Base-by-base conservation (phyloP, 1,140 invertebrate species). In the Drosophila repleta region DNA sequence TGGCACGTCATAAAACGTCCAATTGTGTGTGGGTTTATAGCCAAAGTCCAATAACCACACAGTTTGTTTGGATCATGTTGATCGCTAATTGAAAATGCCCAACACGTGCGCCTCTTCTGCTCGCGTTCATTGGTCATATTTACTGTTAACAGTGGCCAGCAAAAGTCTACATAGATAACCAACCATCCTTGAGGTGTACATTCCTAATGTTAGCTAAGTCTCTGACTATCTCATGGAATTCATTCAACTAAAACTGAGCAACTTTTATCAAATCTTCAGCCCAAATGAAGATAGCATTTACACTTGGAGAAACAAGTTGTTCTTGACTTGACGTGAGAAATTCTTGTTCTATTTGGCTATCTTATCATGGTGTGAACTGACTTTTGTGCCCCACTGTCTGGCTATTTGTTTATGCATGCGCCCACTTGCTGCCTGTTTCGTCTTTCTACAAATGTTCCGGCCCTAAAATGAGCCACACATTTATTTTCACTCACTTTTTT, bases 81-180 rank as follows among this genome's bases (percentile, higher is more conserved):
- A 87, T 87, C 57, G 67, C 13, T 76, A 82, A 82, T 87, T 87
- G 61, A 76, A 73, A 79, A 88, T 88, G 74, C 75, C 11, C 75
- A 76, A 58, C 82, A 87, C 83, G 82, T 79, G 82, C 71, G 60
- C 41, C 65, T 72, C 77, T 71, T 68, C 55, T 78, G 79, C 69
- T 74, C 65, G 58, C 65, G 65, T 68, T 78, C 70, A 48, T 62
- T 56, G 79, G 39, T 35, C 53, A 70, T 62, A 48, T 37, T 43
- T 13, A 20, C 48, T 46, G 21, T 17, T 18, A 17, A 87, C 78
- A 87, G 49, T 87, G 82, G 15, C n/a, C 21, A 15, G 8, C 11
- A 76, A 55, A 62, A 64, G 74, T 74, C 8, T n/a, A 13, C 26
- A 29, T 0, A 29, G 26, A 4, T 0, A 29, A 29, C 7, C 26